Conservation (phyloP, 2,113 vertebrate species). For the Panthera uncia region DNA sequence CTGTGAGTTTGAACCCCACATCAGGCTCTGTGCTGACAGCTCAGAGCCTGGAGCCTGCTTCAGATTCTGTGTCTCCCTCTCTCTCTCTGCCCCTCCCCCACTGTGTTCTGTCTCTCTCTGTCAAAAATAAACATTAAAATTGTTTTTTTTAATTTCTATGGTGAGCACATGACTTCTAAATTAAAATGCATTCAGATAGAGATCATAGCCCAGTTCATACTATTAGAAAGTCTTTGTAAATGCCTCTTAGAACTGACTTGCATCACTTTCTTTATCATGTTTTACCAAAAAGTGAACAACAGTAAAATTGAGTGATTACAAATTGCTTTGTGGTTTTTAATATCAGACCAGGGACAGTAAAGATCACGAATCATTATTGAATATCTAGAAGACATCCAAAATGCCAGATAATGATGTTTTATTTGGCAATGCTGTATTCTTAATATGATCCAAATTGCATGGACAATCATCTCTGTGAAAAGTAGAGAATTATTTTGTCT, state of each 20-base stretch:
- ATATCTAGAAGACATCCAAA: slow-evolving; percentile 7
- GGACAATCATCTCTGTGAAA: slow-evolving; percentile 22
- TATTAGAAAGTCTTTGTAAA: neutral
- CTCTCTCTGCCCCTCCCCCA: too few species aligned
- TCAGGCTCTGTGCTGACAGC: too few species aligned
- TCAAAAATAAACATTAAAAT: too few species aligned
- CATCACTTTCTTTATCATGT: neutral
- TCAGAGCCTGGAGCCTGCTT: too few species aligned
- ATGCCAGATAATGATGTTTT: slow-evolving; percentile 48
- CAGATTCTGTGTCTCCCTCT: too few species aligned
- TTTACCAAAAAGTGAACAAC: slow-evolving; percentile 33
- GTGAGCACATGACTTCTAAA: neutral
- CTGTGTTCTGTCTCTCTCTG: too few species aligned
- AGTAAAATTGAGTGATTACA: slow-evolving; percentile 25
- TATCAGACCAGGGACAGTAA: neutral
- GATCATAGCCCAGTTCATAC: neutral
- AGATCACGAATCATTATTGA: slow-evolving; percentile 3
- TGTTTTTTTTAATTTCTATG: neutral
- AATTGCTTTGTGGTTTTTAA: slow-evolving; percentile 28
- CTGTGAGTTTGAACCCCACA: too few species aligned
- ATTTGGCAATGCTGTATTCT: slow-evolving; percentile 19
- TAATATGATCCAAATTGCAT: slow-evolving; percentile 43
- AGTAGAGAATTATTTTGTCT: slow-evolving; percentile 31
- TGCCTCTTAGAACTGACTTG: neutral
- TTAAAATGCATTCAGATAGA: neutral